phyloP scores from a whole-genome alignment of 2,797 vertebrate species.

The Malurus splendens region DNA sequence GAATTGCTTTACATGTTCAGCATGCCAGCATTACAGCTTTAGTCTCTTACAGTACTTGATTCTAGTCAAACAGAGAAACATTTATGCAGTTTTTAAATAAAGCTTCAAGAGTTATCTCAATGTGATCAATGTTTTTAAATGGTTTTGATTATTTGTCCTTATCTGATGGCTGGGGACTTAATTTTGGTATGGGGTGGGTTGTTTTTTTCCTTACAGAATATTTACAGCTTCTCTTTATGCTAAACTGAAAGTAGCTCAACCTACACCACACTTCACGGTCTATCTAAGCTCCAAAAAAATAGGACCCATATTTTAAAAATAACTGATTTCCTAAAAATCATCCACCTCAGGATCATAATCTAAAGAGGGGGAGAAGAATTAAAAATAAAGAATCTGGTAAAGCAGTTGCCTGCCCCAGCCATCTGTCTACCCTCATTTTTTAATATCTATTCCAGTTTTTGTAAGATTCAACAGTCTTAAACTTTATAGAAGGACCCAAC shows the following conservation, averaged over 20 bases:
- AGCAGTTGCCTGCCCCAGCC: not conserved
- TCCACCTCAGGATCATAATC: not conserved
- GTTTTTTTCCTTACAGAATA: not conserved
- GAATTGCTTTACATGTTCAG: slow-evolving; percentile 54
- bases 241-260: not conserved
- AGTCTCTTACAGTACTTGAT: not conserved
- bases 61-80: not conserved
- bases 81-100: not conserved
- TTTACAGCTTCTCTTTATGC: not conserved
- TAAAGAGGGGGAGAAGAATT: accelerated
- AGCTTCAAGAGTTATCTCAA: not conserved
- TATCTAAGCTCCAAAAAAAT: not conserved
- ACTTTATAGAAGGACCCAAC: not conserved
- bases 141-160: not conserved
- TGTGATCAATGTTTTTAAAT: not conserved
- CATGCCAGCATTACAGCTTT: slow-evolving; percentile 19
- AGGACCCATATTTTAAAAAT: accelerated
- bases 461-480: not conserved
- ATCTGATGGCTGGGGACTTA: not conserved
- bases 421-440: not conserved
- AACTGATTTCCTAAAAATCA: not conserved
- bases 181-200: not conserved
- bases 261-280: not conserved
- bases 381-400: not conserved
- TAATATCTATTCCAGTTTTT: not conserved